Base-by-base conservation (phyloP, 35 echinoderm and acorn worm species). In the Nesometra sesokonis region DNA sequence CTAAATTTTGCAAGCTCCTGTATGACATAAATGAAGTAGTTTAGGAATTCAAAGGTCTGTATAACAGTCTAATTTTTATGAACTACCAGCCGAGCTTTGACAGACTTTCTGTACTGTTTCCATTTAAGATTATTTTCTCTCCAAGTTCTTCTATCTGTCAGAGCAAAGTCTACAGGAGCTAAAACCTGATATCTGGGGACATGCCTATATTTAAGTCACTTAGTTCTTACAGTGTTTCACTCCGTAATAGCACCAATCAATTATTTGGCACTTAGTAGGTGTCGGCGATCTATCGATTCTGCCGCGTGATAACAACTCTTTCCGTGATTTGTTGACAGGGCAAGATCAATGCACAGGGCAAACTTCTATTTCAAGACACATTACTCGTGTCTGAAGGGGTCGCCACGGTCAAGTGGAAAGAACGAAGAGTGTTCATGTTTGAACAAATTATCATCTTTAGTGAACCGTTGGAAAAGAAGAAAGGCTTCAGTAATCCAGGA, bases 391-490 rank as follows among this genome's bases (percentile, higher is more conserved):
- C 96, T 17, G 93, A 93, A 35, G 88, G 84, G 1, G 78, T 81
- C 76, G 84, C 86, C 17, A 86, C 88, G 33, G 46, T 89, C 36
- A 99, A 94, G 77, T 93, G 86, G 84, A 99, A 99, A 85, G 96
- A 99, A 36, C 52, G 96, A 29, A 88, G 96, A 29, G 88, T 99
- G 46, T 99, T 99, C 84, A 88, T 99, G 77, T 99, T 99, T 92
- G 96, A 99, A 82, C 96, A 99, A 86, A 99, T 99, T 27, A 92
- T 99, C 79, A 93, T 99, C 78, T 91, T 99, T 35, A 91, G 93
- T 86, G 96, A 99, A 87, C 89, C 84, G 7, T 90, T 99, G 21
- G 96, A 99, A 84, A 99, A 92, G 85, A 98, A 98, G 78, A 97
- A 99, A 80, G 96, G 93, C 5, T 92, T 99, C 38, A 94, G 90